phyloP scores from a whole-genome alignment of 2,113 vertebrate genomes.

The Balaeniceps rex region DNA sequence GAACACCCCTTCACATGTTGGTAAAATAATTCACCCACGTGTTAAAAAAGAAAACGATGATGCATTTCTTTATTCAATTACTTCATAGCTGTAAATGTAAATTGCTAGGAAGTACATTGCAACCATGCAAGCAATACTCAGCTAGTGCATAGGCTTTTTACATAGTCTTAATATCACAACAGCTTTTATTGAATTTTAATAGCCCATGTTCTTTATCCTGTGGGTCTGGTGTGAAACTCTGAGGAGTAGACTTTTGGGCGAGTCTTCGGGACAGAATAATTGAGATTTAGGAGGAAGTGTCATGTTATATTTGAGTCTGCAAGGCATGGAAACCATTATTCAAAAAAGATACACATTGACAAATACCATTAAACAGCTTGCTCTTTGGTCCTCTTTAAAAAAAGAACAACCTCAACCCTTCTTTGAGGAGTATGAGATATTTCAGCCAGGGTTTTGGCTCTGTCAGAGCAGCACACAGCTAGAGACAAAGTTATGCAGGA shows the following conservation, averaged over 20 bases:
- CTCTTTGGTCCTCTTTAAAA: not conserved
- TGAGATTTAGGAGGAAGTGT: constrained; percentile 3
- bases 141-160: not conserved
- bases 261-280: not conserved
- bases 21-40: constrained; percentile 57
- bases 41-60: constrained; percentile 31
- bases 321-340: constrained; percentile 12
- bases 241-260: not conserved
- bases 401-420: not conserved
- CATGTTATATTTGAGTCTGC: not conserved
- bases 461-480: not conserved
- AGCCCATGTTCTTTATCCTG: not conserved
- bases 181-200: not conserved
- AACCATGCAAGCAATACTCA: not conserved
- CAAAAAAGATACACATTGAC: not conserved
- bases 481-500: not conserved
- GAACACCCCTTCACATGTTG: constrained; percentile 43
- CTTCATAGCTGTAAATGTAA: not conserved
- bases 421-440: not conserved
- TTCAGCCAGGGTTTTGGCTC: not conserved
- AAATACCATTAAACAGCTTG: not conserved
- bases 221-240: not conserved
- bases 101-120: not conserved
- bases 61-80: not conserved
- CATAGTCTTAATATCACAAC: not conserved